Base-by-base conservation (phyloP, 2,888 invertebrate genomes). In the Cyaniris semiargus region DNA sequence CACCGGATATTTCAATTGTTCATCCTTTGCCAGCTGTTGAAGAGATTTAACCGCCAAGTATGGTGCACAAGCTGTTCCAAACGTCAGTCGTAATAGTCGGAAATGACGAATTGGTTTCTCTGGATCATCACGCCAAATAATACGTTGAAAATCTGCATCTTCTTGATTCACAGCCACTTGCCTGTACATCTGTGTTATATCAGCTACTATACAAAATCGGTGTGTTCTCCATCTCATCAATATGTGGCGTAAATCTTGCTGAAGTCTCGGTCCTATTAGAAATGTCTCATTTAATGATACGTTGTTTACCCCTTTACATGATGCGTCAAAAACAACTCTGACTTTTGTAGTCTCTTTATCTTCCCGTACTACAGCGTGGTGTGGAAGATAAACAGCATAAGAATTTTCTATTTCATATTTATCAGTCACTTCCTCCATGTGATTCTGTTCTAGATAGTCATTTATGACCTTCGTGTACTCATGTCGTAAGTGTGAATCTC, bases 261-360 rank as follows among this genome's bases (percentile, higher is more conserved):
- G 82, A 18, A 82, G 44, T 1, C 76, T 77, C 1, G 81, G 81
- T 38, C 82, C 80, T 4, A 79, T 76, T 77, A 81, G 76, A 18
- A 82, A 76, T 6, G 27, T 27, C 15, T 80, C 79, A 70, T 82
- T 82, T n/a, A 81, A 53, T 0, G 82, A 82, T 5, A 79, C 76
- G 0, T 79, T 80, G 44, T 80, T 81, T 1, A 10, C 27, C 10
- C 78, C 77, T 58, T 77, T 77, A 44, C 70, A 75, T 5, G 79
- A 78, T 4, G 78, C 38, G 38, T 38, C 38, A 38, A 38, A 38
- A 38, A 38, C 38, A n/a, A 76, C 76, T 13, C 76, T 8, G 15
- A 76, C 10, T 48, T 76, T 76, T 18, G n/a, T 76, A 8, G 76
- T 76, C 4, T 38, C 38, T 38, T 38, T 38, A 38, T 38, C 38